Evolutionary conservation across 2,888 invertebrate genomes (phyloP).

Genomic region (Arrhopalites spinosus): DNA sequence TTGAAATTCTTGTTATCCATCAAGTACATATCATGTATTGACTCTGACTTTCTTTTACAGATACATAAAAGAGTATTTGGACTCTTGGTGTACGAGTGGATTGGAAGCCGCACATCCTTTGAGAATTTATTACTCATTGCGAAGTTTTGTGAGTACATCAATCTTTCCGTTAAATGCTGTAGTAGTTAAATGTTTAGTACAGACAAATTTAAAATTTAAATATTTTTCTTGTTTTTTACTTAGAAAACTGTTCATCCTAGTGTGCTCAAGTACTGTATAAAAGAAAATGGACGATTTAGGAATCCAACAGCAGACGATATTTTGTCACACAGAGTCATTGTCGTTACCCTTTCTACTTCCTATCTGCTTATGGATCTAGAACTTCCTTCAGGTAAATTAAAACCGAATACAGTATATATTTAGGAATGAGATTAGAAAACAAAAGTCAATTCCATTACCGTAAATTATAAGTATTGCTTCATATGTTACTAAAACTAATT

Average conservation of each 20-base stretch:
- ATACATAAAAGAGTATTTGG: constrained; percentile 81
- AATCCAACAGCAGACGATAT: constrained; percentile 75
- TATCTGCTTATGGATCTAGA: constrained; percentile 73
- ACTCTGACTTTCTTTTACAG: constrained; percentile 32
- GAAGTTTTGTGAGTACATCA: too few species aligned
- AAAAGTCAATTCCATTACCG: too few species aligned
- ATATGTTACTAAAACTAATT: too few species aligned
- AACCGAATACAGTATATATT: too few species aligned
- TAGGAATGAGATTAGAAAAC: too few species aligned
- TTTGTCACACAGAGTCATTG: constrained; percentile 71
- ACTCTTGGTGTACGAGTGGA: constrained; percentile 73
- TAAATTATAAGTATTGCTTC: too few species aligned
- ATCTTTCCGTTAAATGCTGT: too few species aligned
- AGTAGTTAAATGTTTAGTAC: too few species aligned
- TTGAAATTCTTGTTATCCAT: neutral
- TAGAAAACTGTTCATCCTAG: constrained; percentile 58
- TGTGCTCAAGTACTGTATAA: constrained; percentile 76
- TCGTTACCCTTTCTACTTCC: constrained; percentile 79
- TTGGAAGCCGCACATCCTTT: constrained; percentile 71
- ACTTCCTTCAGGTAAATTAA: constrained; percentile 68
- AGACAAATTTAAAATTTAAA: too few species aligned
- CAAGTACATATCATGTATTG: neutral
- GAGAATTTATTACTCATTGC: constrained; percentile 77
- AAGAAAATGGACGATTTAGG: constrained; percentile 68
- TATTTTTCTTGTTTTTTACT: too few species aligned